These are phyloP conservation scores for Pharmacophagus antenor DNA, from an alignment of 2,888 invertebrate species.

Conservation along the genomic window DNA sequence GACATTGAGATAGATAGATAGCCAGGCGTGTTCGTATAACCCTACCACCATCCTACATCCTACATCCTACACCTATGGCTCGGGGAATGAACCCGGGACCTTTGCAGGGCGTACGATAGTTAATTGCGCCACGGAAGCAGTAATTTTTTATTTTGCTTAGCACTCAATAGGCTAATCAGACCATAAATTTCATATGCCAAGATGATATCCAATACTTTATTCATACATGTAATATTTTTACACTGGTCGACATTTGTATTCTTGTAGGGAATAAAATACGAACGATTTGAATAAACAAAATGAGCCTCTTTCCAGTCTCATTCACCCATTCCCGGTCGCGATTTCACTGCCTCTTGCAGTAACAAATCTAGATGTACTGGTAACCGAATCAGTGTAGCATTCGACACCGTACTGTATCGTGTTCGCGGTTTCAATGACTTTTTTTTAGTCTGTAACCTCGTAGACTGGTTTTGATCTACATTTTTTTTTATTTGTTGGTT, in stretches of 20 bases:
- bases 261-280: constrained; percentile 24
- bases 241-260: background rate
- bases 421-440: constrained; percentile 40
- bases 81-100: too few relatives aligned
- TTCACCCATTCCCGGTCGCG: constrained; percentile 51
- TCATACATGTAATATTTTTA: background rate
- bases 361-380: constrained; percentile 47
- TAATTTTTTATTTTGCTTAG: too few relatives aligned
- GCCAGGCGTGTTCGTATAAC: too few relatives aligned
- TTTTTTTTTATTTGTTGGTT: constrained; percentile 3
- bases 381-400: constrained; percentile 43
- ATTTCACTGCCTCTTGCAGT: constrained; percentile 54
- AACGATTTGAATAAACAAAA: constrained; percentile 29
- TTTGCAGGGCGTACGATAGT: too few relatives aligned
- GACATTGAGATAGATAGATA: too few relatives aligned
- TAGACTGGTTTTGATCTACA: constrained; percentile 31
- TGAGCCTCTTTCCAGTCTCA: constrained; percentile 43
- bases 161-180: background rate
- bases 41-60: too few relatives aligned
- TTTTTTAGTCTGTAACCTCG: constrained; percentile 39
- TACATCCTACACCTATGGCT: too few relatives aligned
- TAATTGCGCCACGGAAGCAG: too few relatives aligned
- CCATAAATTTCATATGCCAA: background rate
- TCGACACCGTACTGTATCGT: constrained; percentile 41
- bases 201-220: constrained; percentile 1